A percentile compares a stretch with the other conserved stretches of the same genome.
phyloP scores from a whole-genome alignment of 2,888 invertebrate genomes.

The Eupithecia inturbata region DNA sequence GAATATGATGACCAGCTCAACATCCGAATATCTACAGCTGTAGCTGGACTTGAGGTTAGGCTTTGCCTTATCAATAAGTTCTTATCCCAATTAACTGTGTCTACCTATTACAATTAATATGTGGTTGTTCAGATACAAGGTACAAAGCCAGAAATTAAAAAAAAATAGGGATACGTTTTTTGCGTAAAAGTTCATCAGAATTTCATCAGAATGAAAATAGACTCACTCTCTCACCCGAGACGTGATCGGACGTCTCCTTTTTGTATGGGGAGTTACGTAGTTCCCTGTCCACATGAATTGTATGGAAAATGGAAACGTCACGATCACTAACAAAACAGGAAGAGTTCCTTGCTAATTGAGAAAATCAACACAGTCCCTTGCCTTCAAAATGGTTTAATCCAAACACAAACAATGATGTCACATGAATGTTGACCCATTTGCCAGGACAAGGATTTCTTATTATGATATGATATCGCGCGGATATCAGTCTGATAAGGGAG shows the following conservation, averaged over 20 bases:
- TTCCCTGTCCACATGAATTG: too few relatives aligned
- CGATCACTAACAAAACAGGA: background rate
- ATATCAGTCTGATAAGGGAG: slow-evolving; percentile 50
- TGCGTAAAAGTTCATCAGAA: too few relatives aligned
- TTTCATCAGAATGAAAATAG: too few relatives aligned
- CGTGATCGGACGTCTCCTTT: too few relatives aligned
- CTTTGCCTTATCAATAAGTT: background rate
- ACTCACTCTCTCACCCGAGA: too few relatives aligned
- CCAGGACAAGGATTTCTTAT: slow-evolving; percentile 47
- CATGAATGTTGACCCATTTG: slow-evolving; percentile 48
- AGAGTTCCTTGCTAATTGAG: background rate
- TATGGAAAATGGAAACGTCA: too few relatives aligned
- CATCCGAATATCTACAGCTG: background rate
- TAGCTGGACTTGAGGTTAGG: background rate
- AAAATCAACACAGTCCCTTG: slow-evolving; percentile 13
- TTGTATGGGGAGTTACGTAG: too few relatives aligned
- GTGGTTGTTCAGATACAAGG: background rate
- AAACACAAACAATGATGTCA: slow-evolving; percentile 46
- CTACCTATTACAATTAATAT: background rate
- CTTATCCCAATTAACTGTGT: background rate
- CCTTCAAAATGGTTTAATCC: slow-evolving; percentile 28
- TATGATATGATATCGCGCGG: slow-evolving; percentile 52
- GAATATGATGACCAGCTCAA: background rate
- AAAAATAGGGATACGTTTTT: too few relatives aligned
- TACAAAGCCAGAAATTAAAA: too few relatives aligned